phyloP scores from a whole-genome alignment of 2,113 vertebrate genomes.

The Syrrhaptes paradoxus region DNA sequence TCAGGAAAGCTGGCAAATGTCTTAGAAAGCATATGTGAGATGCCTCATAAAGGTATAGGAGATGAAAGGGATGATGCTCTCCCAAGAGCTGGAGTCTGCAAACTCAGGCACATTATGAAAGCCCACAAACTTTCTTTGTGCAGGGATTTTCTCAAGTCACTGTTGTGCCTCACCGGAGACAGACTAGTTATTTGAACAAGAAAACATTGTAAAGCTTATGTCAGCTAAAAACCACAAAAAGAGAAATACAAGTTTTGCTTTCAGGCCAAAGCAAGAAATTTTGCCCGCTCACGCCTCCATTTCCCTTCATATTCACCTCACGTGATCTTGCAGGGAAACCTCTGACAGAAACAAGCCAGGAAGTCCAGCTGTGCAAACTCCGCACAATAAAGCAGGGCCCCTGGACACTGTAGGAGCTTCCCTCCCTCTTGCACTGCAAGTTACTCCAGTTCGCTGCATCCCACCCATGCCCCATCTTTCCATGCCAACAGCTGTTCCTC shows the following conservation, averaged over 20 bases:
- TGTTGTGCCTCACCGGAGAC: not conserved
- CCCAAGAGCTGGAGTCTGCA: not conserved
- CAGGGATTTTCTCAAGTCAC: not conserved
- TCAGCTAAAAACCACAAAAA: constrained; percentile 13
- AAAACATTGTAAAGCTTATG: not conserved
- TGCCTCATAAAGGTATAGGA: not conserved
- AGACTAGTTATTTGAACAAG: constrained; percentile 23
- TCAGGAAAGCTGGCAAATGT: not conserved
- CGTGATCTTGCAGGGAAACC: not conserved
- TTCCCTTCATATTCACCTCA: not conserved
- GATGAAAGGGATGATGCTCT: not conserved
- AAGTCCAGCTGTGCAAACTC: not conserved
- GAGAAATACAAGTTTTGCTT: not conserved
- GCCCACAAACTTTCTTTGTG: not conserved
- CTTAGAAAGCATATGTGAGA: not conserved
- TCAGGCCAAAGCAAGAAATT: not conserved
- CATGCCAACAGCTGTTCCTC: not conserved
- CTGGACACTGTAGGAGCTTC: not conserved
- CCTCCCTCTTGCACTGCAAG: not conserved
- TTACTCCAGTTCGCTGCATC: not conserved
- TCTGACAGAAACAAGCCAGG: not conserved
- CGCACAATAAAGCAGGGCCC: not conserved
- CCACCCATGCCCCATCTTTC: not conserved
- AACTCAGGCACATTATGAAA: not conserved
- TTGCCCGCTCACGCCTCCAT: not conserved